These are phyloP conservation scores for Neodon shergylaensis DNA, from an alignment of 2,113 vertebrate genomes.

Conservation along the genomic window DNA sequence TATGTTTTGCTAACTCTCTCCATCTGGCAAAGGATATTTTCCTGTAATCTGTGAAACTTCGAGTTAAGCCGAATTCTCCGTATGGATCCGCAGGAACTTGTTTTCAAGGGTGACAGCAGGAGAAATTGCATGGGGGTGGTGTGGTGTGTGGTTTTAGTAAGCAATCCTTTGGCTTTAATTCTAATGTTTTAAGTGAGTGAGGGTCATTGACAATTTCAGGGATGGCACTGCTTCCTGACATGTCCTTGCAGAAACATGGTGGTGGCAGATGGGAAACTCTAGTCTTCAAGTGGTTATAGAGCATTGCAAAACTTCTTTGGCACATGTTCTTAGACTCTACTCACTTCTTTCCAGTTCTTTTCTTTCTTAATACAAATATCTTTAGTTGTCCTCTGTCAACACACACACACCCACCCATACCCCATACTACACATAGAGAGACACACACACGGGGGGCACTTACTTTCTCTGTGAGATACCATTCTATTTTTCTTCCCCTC, in stretches of 20 bases:
- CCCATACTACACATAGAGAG: neutral
- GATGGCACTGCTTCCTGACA: neutral
- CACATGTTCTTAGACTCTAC: neutral
- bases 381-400: neutral
- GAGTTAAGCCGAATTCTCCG: neutral
- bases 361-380: neutral
- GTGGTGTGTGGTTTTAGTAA: neutral
- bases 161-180: neutral
- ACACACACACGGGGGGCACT: neutral
- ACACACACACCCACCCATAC: neutral
- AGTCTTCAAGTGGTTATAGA: neutral
- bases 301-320: neutral
- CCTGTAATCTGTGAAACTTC: neutral
- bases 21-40: neutral
- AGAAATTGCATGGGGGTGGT: neutral
- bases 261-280: neutral
- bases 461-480: neutral
- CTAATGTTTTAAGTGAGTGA: neutral
- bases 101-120: neutral
- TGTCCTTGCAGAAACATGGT: neutral
- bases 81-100: slow-evolving; percentile 6
- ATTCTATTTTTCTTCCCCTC: neutral
- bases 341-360: neutral
- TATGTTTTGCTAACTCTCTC: neutral
- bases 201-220: slow-evolving; percentile 27